These are phyloP conservation scores for Lipophrys pholis DNA, from an alignment of 2,113 vertebrate species.

Conservation along the genomic window DNA sequence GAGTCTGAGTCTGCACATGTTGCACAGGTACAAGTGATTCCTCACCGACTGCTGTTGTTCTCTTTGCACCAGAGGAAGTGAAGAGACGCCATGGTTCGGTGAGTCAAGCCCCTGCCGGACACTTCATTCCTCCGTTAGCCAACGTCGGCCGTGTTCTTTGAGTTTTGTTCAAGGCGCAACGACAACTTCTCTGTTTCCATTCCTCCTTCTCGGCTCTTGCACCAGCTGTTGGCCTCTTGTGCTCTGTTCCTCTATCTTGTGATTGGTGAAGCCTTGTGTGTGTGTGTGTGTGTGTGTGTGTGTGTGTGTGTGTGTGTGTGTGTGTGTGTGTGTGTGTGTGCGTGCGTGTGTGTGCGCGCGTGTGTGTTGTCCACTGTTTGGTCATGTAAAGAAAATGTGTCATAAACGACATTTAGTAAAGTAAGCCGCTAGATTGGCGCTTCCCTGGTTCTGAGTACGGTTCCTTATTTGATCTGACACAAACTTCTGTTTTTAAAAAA, in stretches of 20 bases:
- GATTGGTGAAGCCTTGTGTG: conserved; percentile 22
- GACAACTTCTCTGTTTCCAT: conserved; percentile 75
- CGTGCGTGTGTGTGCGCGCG: too few relatives aligned
- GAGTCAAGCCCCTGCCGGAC: conserved; percentile 64
- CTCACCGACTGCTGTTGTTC: conserved; percentile 34
- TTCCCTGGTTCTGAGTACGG: background rate
- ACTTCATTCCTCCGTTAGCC: conserved; percentile 7
- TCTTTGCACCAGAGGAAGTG: conserved; percentile 52
- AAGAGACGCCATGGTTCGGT: conserved; percentile 84
- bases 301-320: conserved; percentile 71
- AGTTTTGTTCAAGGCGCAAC: conserved; percentile 40
- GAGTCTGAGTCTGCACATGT: conserved; percentile 24
- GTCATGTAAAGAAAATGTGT: too few relatives aligned
- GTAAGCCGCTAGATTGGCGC: too few relatives aligned
- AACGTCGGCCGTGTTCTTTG: conserved; percentile 15
- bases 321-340: background rate
- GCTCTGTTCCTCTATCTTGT: conserved; percentile 48
- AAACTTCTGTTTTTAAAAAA: background rate
- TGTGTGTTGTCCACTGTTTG: too few relatives aligned
- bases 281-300: background rate
- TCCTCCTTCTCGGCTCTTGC: conserved; percentile 64
- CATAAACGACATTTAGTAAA: too few relatives aligned
- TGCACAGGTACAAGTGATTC: conserved; percentile 41
- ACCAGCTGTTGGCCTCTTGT: conserved; percentile 39
- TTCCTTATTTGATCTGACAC: background rate